A percentile compares a stretch with the other conserved stretches of the same genome.
phyloP scores from a whole-genome alignment of 2,113 vertebrate species.

The Onychorhynchus coronatus region DNA sequence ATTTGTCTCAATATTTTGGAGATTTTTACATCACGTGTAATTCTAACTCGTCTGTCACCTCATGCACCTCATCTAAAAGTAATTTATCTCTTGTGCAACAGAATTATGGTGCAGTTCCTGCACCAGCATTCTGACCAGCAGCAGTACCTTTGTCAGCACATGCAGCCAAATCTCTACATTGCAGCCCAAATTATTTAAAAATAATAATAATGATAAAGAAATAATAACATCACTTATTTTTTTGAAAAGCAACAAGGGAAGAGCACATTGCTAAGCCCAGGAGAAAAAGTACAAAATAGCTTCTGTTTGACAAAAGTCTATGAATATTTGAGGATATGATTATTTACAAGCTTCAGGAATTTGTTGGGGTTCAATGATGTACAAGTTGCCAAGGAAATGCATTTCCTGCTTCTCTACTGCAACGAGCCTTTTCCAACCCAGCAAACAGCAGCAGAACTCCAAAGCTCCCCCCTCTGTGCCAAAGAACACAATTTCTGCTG shows the following conservation, averaged over 20 bases:
- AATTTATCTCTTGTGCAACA: background rate
- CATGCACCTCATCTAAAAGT: background rate
- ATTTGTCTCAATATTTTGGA: background rate
- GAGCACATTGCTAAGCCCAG: background rate
- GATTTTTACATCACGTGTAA: background rate
- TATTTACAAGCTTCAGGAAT: background rate
- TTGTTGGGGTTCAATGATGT: background rate
- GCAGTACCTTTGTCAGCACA: background rate
- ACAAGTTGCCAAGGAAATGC: background rate
- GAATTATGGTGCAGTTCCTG: background rate
- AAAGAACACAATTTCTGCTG: background rate
- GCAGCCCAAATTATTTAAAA: background rate
- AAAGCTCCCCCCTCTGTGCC: background rate
- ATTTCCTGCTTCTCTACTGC: background rate
- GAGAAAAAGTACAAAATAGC: background rate
- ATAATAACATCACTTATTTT: background rate
- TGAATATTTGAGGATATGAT: background rate
- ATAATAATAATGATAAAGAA: background rate
- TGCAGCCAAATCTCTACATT: accelerated
- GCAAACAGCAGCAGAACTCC: background rate
- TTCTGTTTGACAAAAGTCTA: background rate
- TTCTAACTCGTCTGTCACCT: background rate
- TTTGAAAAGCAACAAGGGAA: background rate
- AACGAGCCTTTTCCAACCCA: background rate
- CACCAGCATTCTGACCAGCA: background rate